These are phyloP conservation scores for Agrypnia vestita DNA, from an alignment of 1,140 invertebrate genomes.

Conservation along the genomic window DNA sequence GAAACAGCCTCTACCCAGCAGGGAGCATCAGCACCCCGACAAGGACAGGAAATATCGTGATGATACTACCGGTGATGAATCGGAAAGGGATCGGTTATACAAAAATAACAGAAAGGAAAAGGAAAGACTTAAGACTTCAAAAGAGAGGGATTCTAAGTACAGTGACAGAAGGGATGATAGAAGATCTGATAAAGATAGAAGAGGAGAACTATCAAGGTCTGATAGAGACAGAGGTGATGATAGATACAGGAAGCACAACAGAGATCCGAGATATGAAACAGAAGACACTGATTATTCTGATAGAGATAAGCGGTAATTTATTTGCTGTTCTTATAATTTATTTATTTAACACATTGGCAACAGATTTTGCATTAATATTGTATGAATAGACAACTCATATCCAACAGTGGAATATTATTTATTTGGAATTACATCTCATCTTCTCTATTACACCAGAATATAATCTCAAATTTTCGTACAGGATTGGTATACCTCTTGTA, in stretches of 20 bases:
- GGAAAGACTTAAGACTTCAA: slow-evolving; percentile 66
- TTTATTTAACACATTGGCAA: too few species aligned
- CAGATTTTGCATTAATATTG: not conserved
- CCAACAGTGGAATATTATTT: too few species aligned
- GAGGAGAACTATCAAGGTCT: slow-evolving; percentile 60
- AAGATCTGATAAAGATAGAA: slow-evolving; percentile 64
- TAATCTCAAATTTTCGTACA: too few species aligned
- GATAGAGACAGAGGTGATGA: slow-evolving; percentile 63
- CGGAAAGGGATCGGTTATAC: slow-evolving; percentile 67
- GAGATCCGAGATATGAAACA: slow-evolving; percentile 68
- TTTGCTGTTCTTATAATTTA: slow-evolving; percentile 8
- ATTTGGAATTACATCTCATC: too few species aligned
- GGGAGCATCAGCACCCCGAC: slow-evolving; percentile 49
- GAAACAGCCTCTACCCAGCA: slow-evolving; percentile 5
- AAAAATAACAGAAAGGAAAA: slow-evolving; percentile 65
- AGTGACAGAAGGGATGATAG: slow-evolving; percentile 63
- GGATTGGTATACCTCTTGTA: too few species aligned
- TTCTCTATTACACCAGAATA: too few species aligned
- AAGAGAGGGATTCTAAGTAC: slow-evolving; percentile 66
- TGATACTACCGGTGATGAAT: slow-evolving; percentile 69
- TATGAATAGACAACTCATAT: too few species aligned
- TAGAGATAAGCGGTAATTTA: slow-evolving; percentile 62
- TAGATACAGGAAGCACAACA: slow-evolving; percentile 56
- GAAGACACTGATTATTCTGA: slow-evolving; percentile 73
- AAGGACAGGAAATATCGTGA: slow-evolving; percentile 59